Evolutionary conservation across 2,888 invertebrate species (phyloP), one percentile per base, ranked within the genome.

Genomic region (Entomobrya multifasciata): DNA sequence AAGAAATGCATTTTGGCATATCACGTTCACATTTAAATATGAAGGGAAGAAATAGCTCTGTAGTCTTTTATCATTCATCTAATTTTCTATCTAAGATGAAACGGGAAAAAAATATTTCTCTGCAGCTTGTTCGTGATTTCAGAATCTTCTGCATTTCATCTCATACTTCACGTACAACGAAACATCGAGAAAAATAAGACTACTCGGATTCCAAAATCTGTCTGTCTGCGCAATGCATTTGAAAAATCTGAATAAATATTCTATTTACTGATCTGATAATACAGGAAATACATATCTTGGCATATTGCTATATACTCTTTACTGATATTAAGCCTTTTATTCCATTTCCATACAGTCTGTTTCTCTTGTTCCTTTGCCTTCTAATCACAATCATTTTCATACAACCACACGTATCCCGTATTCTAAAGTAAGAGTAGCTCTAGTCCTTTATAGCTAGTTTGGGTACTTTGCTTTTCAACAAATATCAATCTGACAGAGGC

Each of bases 401-500:
- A n/a, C 36, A 8, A 17, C 36, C 13, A 44, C 11, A 44, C 67
- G 41, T 65, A 25, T 15, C 41, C 20, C n/a, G n/a, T n/a, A n/a
- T n/a, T n/a, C n/a, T n/a, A n/a, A n/a, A n/a, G n/a, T n/a, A n/a
- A n/a, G n/a, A n/a, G n/a, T n/a, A n/a, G n/a, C n/a, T n/a, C n/a
- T n/a, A n/a, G n/a, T n/a, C n/a, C n/a, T n/a, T n/a, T n/a, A n/a
- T n/a, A n/a, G n/a, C n/a, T n/a, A n/a, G n/a, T n/a, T n/a, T n/a
- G n/a, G n/a, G n/a, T n/a, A n/a, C n/a, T n/a, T n/a, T n/a, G n/a
- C n/a, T n/a, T 76, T 65, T 83, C 76, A 76, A 65, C 65, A n/a
- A n/a, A 77, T 78, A 78, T 85, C 78, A 85, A 60, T 78, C 85
- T 78, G 78, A 85, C 85, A 72, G 85, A 57, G 49, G 47, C 78